Conservation (phyloP, 2,113 vertebrate species). For the Tylochromis polylepis region DNA sequence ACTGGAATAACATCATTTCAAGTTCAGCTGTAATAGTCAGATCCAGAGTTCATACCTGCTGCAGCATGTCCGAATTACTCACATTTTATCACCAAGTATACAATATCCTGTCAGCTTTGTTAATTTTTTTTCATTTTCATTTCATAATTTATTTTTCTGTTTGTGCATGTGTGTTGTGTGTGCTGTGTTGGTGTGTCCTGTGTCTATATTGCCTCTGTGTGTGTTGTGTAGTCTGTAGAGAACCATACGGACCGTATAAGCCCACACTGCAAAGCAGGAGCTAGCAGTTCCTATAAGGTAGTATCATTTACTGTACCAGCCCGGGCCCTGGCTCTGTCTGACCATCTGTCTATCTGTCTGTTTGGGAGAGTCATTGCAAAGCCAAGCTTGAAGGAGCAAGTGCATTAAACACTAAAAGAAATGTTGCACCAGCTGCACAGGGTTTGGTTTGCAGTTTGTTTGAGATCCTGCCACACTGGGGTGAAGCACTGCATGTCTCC, state of each 20-base stretch:
- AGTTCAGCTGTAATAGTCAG: background rate
- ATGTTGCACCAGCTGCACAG: background rate
- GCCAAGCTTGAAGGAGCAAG: slow-evolving; percentile 38
- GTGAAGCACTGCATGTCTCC: background rate
- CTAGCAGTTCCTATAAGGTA: slow-evolving; percentile 89
- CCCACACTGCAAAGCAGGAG: slow-evolving; percentile 89
- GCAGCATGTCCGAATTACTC: background rate
- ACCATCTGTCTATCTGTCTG: slow-evolving; percentile 28
- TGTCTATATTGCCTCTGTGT: slow-evolving; percentile 77
- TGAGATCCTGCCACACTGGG: background rate
- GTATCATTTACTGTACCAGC: slow-evolving; percentile 71
- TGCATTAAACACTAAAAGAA: background rate
- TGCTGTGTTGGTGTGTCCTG: slow-evolving; percentile 61
- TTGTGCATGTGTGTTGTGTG: slow-evolving; percentile 85
- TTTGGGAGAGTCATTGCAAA: slow-evolving; percentile 38
- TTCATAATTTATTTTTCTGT: slow-evolving; percentile 78
- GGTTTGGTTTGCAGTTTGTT: background rate
- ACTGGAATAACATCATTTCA: background rate
- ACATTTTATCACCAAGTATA: slow-evolving; percentile 17
- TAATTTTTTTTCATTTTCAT: slow-evolving; percentile 73
- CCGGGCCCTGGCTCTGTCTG: slow-evolving; percentile 60
- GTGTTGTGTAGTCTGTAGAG: slow-evolving; percentile 91
- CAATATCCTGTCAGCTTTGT: slow-evolving; percentile 51
- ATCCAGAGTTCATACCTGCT: background rate
- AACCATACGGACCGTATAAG: slow-evolving; percentile 90